phyloP scores from a whole-genome alignment of 2,113 vertebrate species.

The Leucopsar rothschildi region DNA sequence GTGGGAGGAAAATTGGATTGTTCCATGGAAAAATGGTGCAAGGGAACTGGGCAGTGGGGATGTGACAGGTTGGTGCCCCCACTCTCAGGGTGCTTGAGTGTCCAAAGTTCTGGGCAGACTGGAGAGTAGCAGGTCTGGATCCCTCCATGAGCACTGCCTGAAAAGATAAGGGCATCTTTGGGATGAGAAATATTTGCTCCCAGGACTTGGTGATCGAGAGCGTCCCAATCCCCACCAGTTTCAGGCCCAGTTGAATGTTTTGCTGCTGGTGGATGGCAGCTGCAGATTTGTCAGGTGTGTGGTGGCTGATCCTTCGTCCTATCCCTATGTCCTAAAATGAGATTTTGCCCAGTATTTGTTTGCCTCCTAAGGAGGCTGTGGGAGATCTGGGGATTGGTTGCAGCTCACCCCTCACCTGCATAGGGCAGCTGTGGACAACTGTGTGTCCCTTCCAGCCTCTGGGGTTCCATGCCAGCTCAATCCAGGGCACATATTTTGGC shows the following conservation, averaged over 20 bases:
- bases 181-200: background rate
- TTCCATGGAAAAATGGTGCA: background rate
- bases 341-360: background rate
- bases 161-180: background rate
- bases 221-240: background rate
- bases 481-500: background rate
- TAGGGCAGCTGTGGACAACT: rapidly evolving
- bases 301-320: background rate
- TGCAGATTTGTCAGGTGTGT: background rate
- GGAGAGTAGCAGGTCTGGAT: background rate
- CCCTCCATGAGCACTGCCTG: background rate
- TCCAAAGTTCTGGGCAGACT: background rate
- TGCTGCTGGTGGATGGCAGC: background rate
- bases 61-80: background rate
- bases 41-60: background rate
- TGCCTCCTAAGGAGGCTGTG: background rate
- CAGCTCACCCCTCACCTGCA: background rate
- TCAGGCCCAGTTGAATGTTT: background rate
- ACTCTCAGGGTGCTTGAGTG: background rate
- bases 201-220: background rate
- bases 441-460: rapidly evolving
- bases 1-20: background rate
- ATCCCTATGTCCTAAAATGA: background rate
- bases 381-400: background rate
- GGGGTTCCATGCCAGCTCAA: background rate